phyloP scores from a whole-genome alignment of 2,113 vertebrate genomes.

The Holacanthus passer region DNA sequence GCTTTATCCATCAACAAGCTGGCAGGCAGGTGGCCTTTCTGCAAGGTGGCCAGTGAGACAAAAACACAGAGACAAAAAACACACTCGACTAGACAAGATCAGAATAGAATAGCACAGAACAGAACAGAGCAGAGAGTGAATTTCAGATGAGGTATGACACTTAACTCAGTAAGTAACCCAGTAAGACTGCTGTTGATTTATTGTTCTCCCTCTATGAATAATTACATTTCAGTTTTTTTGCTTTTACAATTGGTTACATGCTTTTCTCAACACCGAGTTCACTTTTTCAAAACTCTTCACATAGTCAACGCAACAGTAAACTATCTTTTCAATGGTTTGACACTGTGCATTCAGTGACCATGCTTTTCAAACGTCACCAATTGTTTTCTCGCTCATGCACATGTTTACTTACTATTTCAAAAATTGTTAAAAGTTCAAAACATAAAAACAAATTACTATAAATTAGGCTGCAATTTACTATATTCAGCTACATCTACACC shows the following conservation, averaged over 20 bases:
- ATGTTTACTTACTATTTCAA: not conserved
- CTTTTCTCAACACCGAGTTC: not conserved
- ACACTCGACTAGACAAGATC: not conserved
- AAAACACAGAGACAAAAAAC: not conserved
- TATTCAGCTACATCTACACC: not conserved
- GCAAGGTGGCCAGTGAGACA: slow-evolving; percentile 1
- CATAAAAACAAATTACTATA: not conserved
- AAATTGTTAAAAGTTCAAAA: not conserved
- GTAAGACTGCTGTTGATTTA: not conserved
- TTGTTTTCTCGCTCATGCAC: not conserved
- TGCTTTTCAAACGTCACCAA: not conserved
- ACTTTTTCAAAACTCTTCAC: too few species aligned
- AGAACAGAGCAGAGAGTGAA: not conserved
- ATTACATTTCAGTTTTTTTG: not conserved
- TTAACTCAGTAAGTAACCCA: not conserved
- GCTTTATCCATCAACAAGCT: slow-evolving; percentile 46
- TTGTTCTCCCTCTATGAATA: not conserved
- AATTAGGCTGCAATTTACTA: not conserved
- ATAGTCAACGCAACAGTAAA: too few species aligned
- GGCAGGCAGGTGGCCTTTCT: slow-evolving; percentile 6
- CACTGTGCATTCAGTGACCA: too few species aligned
- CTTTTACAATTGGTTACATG: too few species aligned
- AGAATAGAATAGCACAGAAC: not conserved
- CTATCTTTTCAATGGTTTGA: not conserved
- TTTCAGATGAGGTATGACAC: not conserved